Percentiles rank a stretch among this genome's conserved stretches.
phyloP scores from a whole-genome alignment of 1,140 invertebrate genomes.

The Solenopsis invicta region DNA sequence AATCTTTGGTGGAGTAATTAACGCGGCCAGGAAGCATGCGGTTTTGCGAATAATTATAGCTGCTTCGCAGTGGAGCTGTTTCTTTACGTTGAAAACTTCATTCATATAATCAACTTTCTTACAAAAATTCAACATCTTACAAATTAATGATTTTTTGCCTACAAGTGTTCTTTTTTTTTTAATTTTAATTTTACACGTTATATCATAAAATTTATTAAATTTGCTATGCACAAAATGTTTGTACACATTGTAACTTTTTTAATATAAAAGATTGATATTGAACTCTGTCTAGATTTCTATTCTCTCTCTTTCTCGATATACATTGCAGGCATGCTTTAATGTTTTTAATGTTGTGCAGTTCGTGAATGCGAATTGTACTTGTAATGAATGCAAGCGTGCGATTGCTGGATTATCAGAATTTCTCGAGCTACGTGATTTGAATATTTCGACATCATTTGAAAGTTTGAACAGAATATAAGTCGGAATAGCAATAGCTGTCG shows the following conservation, averaged over 20 bases:
- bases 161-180: not conserved
- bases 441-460: slow-evolving; percentile 28
- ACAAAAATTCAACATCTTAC: not conserved
- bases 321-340: not conserved
- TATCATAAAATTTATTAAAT: slow-evolving; percentile 2
- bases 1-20: slow-evolving; percentile 45
- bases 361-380: not conserved
- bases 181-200: slow-evolving; percentile 8
- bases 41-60: slow-evolving; percentile 31
- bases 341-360: not conserved
- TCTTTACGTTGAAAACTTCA: not conserved
- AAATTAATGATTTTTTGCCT: slow-evolving; percentile 4
- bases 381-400: slow-evolving; percentile 9
- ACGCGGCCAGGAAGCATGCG: slow-evolving; percentile 17
- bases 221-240: not conserved
- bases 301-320: not conserved
- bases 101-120: slow-evolving; percentile 10
- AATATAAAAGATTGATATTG: not conserved
- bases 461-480: slow-evolving; percentile 8
- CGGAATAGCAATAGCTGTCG: slow-evolving; percentile 8
- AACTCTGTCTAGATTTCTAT: slow-evolving; percentile 12
- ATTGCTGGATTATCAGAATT: slow-evolving; percentile 14
- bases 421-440: slow-evolving; percentile 25
- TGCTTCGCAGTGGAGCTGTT: not conserved
- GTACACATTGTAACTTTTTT: not conserved